These are phyloP conservation scores for Podotricha telesiphe DNA, from an alignment of 2,888 invertebrate species.

Conservation along the genomic window DNA sequence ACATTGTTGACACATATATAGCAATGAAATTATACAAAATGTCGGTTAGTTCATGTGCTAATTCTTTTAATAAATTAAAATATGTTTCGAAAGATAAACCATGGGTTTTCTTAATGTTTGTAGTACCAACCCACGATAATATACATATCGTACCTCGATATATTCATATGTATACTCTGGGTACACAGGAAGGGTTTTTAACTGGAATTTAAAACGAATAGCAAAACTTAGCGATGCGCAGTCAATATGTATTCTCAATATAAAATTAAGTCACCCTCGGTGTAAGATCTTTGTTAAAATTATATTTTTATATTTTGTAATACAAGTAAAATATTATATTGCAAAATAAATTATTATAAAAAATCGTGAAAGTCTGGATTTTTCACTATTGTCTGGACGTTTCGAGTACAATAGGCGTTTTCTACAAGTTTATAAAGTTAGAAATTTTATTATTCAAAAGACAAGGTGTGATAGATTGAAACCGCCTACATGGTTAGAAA, in stretches of 20 bases:
- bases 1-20: slow-evolving; percentile 31
- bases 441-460: slow-evolving; percentile 45
- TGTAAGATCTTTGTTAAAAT: background rate
- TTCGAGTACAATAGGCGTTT: slow-evolving; percentile 41
- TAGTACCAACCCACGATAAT: too few species aligned
- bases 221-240: too few species aligned
- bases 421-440: slow-evolving; percentile 49
- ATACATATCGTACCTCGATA: too few species aligned
- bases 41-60: background rate
- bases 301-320: background rate
- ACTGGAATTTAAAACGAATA: too few species aligned
- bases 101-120: too few species aligned
- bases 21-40: background rate
- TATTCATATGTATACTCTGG: too few species aligned
- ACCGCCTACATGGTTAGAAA: slow-evolving; percentile 44
- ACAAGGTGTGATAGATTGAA: slow-evolving; percentile 46
- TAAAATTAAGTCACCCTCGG: too few species aligned
- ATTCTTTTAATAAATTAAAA: too few species aligned
- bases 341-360: background rate
- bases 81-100: too few species aligned
- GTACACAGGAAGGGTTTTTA: too few species aligned
- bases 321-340: background rate
- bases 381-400: background rate
- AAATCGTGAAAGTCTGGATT: background rate
- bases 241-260: too few species aligned